Conservation (phyloP, 1,140 invertebrate species). For the Brachionus plicatilis region DNA sequence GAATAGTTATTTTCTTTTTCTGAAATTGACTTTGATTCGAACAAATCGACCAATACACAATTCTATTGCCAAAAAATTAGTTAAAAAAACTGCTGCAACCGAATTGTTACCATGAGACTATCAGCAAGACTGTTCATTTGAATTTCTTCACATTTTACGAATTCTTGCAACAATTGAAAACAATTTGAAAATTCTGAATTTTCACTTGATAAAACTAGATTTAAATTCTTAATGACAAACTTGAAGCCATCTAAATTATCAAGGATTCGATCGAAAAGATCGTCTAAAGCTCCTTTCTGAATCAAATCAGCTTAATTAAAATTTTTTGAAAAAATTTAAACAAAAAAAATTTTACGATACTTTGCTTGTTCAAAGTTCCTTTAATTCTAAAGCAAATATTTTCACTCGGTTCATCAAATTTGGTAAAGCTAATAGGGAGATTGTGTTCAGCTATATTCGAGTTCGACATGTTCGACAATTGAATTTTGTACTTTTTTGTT, state of each 20-base stretch:
- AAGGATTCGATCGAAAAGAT: background rate
- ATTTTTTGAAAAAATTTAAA: background rate
- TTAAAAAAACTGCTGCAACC: background rate
- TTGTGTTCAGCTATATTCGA: background rate
- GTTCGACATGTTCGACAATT: background rate
- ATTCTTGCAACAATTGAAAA: background rate
- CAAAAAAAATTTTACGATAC: background rate
- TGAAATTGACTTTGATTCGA: background rate
- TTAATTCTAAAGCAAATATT: background rate
- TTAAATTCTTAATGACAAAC: background rate
- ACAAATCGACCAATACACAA: background rate
- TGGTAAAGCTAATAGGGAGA: background rate
- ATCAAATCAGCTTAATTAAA: background rate
- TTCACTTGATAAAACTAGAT: background rate
- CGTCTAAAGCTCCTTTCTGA: background rate
- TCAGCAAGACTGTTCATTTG: background rate
- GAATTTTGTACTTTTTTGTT: background rate
- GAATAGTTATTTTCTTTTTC: slow-evolving; percentile 18
- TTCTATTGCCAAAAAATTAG: background rate
- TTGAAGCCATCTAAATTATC: background rate
- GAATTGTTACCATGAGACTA: background rate
- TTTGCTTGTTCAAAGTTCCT: background rate
- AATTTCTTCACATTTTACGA: background rate
- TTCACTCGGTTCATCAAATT: background rate
- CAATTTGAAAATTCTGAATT: background rate